A percentile compares a stretch with the other conserved stretches of the same genome.
Conservation (phyloP, 2,113 vertebrate species). For the Syngnathus scovelli region DNA sequence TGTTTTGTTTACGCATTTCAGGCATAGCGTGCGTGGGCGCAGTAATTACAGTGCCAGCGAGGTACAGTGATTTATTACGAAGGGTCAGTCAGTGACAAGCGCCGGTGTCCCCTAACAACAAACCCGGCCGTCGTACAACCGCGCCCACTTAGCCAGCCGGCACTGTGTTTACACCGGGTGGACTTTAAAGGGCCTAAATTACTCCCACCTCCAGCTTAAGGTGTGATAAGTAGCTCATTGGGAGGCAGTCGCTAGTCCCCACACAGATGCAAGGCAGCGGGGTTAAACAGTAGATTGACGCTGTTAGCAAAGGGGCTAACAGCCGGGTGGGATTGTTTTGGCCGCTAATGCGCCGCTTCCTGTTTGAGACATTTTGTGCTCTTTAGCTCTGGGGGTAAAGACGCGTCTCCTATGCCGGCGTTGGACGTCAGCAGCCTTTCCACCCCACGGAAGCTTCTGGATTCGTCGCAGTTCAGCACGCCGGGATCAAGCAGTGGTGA, state of each 20-base stretch:
- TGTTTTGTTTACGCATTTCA: conserved; percentile 17
- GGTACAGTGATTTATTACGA: conserved; percentile 68
- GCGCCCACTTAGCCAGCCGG: conserved; percentile 62
- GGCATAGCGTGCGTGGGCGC: conserved; percentile 22
- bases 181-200: conserved; percentile 48
- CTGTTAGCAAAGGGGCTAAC: conserved; percentile 18
- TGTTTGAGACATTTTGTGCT: conserved; percentile 8
- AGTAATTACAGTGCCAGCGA: conserved; percentile 59
- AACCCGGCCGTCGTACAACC: conserved; percentile 57
- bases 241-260: conserved; percentile 45
- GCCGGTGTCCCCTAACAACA: conserved; percentile 53
- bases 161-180: conserved; percentile 50
- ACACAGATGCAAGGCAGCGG: conserved; percentile 30
- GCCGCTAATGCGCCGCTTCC: conserved; percentile 1
- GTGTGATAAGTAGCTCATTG: conserved; percentile 65
- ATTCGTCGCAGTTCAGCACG: conserved; percentile 81
- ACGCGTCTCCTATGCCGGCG: conserved; percentile 73
- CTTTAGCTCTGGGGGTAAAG: conserved; percentile 77
- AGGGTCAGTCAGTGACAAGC: conserved; percentile 62
- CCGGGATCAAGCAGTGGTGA: conserved; percentile 75
- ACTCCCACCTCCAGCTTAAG: conserved; percentile 41
- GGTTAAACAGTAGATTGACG: conserved; percentile 42
- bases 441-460: conserved; percentile 86
- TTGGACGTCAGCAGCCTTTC: conserved; percentile 86
- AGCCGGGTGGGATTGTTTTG: conserved; percentile 22